phyloP scores from a whole-genome alignment of 53 echinoderm and acorn worm species.

The Echinometra lucunter region DNA sequence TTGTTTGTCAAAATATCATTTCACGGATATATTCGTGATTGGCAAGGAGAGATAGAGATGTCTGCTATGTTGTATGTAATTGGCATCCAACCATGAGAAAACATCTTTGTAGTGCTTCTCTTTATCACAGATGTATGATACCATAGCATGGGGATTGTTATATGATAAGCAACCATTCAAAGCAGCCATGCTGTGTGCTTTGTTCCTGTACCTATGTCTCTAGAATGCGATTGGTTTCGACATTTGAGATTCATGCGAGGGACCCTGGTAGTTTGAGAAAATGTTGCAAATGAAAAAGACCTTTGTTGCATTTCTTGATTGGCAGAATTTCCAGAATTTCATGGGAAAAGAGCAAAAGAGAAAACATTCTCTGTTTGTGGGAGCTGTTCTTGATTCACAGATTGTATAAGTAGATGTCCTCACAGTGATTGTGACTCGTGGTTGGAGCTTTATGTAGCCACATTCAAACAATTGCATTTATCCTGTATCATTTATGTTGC shows the following conservation, averaged over 20 bases:
- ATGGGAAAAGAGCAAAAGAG: no score
- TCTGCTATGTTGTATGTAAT: not conserved
- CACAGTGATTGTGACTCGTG: no score
- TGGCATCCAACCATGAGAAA: conserved; percentile 33
- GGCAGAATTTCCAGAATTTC: not conserved
- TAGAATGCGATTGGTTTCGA: conserved; percentile 5
- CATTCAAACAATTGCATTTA: no score
- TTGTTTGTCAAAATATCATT: not conserved
- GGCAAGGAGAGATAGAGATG: not conserved
- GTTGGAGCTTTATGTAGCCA: no score
- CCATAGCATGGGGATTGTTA: not conserved
- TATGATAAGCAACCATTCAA: conserved; percentile 18
- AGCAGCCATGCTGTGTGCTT: not conserved
- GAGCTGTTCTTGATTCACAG: no score
- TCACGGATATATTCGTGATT: not conserved
- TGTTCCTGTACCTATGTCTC: not conserved
- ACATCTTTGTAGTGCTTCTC: not conserved
- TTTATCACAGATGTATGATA: not conserved
- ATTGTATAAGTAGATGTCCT: no score
- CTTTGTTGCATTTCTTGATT: not conserved
- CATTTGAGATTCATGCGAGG: not conserved
- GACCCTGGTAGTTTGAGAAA: not conserved
- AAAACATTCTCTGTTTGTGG: no score
- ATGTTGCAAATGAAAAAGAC: not conserved
- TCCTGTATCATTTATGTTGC: not conserved